A percentile compares a stretch with the other conserved stretches of the same genome.
phyloP scores from a whole-genome alignment of 2,888 invertebrate species.

The Selenia dentaria region DNA sequence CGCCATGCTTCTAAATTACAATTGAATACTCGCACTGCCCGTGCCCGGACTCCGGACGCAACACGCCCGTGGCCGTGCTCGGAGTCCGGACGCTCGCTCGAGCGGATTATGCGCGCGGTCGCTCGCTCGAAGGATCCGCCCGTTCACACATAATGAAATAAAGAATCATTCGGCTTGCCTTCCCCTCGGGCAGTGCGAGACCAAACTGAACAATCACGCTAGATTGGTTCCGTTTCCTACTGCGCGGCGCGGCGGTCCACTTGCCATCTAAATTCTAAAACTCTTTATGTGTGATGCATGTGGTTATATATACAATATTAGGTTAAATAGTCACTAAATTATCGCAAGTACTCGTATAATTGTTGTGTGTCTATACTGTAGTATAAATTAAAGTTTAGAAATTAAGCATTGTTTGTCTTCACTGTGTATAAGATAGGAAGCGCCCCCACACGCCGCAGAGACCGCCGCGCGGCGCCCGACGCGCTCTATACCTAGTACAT shows the following conservation, averaged over 20 bases:
- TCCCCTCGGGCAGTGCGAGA: constrained; percentile 28
- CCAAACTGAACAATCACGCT: constrained; percentile 43
- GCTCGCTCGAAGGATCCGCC: not conserved
- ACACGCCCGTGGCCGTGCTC: too few species aligned
- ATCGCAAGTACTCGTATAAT: constrained; percentile 36
- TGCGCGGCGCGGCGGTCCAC: constrained; percentile 44
- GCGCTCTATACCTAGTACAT: constrained; percentile 34
- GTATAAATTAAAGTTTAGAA: constrained; percentile 29
- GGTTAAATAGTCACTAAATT: constrained; percentile 36
- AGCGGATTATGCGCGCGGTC: not conserved
- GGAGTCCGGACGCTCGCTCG: constrained; percentile 6
- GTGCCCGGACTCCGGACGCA: constrained; percentile 4
- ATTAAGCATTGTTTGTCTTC: constrained; percentile 33
- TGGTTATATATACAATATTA: constrained; percentile 32
- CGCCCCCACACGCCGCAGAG: constrained; percentile 25
- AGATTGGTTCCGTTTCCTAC: constrained; percentile 52
- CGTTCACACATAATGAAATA: constrained; percentile 15
- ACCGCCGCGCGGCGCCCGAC: constrained; percentile 44
- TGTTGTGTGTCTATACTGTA: constrained; percentile 36
- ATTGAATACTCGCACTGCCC: constrained; percentile 15
- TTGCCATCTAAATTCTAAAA: constrained; percentile 32
- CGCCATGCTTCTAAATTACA: constrained; percentile 48
- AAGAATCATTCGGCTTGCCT: constrained; percentile 12
- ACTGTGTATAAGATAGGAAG: constrained; percentile 33
- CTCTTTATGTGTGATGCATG: constrained; percentile 35